Conservation (phyloP, 2,113 vertebrate species). For the Sebastes schlegelii region DNA sequence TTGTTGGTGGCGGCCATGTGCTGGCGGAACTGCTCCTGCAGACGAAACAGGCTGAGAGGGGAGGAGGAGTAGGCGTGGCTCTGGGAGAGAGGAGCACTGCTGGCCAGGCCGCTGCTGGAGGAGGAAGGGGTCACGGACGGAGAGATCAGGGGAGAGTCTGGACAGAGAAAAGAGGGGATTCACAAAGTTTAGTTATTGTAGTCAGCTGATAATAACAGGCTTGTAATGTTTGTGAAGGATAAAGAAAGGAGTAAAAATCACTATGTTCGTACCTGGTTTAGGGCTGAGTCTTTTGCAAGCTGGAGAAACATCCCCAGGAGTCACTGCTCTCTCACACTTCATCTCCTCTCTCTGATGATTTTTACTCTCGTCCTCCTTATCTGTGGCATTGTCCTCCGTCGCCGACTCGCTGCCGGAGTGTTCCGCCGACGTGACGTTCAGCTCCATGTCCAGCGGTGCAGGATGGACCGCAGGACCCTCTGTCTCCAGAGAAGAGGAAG, state of each 20-base stretch:
- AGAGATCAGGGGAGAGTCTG: constrained; percentile 91
- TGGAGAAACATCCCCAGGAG: constrained; percentile 84
- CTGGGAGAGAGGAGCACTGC: constrained; percentile 86
- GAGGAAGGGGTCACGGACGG: constrained; percentile 87
- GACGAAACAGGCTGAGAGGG: constrained; percentile 96
- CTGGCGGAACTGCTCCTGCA: constrained; percentile 99
- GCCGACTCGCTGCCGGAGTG: constrained; percentile 95
- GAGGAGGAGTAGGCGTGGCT: constrained; percentile 97
- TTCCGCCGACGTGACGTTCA: constrained; percentile 93
- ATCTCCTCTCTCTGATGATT: constrained; percentile 84
- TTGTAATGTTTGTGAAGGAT: not conserved
- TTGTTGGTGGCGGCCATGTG: constrained; percentile 99
- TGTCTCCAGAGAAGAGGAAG: constrained; percentile 81
- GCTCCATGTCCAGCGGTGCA: constrained; percentile 84
- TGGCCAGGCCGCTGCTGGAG: constrained; percentile 79
- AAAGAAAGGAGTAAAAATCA: not conserved
- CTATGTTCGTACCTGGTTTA: constrained; percentile 88
- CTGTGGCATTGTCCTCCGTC: constrained; percentile 89
- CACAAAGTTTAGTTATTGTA: not conserved
- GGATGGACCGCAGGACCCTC: constrained; percentile 82
- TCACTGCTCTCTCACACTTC: constrained; percentile 88
- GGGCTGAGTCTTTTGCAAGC: constrained; percentile 93
- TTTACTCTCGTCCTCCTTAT: constrained; percentile 91
- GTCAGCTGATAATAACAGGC: constrained; percentile 6
- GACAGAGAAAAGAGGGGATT: constrained; percentile 42